Base-by-base conservation (phyloP, 1,140 invertebrate species). In the Patella vulgata region DNA sequence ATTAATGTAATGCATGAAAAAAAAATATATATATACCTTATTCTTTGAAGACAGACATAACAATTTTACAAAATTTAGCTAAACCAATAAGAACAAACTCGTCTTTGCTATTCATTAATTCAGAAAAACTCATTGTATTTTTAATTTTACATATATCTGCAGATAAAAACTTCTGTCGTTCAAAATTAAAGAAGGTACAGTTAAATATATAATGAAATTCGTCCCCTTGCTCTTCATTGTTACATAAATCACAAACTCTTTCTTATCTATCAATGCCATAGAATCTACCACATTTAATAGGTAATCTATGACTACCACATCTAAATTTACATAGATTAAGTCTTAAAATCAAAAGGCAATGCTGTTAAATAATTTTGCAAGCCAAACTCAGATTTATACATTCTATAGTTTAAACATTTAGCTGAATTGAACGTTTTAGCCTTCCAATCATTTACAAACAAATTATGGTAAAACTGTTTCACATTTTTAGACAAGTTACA, bases 191-290 rank as follows among this genome's bases (percentile, higher is more conserved):
- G 4, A 59, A 40, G 28, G 21, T 21, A 39, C 58, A 51, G n/a
- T 59, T 31, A 42, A 52, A 30, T 43, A n/a, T n/a, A 60, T 27
- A 60, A 60, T 51, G 58, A 51, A 44, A 31, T 44, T 52, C 47
- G 19, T 60, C 58, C 5, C 33, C 14, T 36, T 8, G 33, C 19
- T 52, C 50, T 52, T 28, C 33, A 6, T n/a, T 30, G 23, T 58
- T 47, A 58, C 55, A 58, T 12, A 27, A 17, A 17, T 40, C 19
- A 33, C 40, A 52, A 39, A 33, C 44, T 17, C 39, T 52, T 40
- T 52, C 28, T 28, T 23, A n/a, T 36, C 14, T 39, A 52, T n/a
- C 23, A 19, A 33, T 36, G n/a, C 30, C 46, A 8, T 17, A 14
- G 43, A 50, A 55, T 46, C 40, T 58, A 25, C 42, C 63, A 47